Conservation (phyloP, 2,113 vertebrate genomes). For the Ptychochromis oligacanthus region DNA sequence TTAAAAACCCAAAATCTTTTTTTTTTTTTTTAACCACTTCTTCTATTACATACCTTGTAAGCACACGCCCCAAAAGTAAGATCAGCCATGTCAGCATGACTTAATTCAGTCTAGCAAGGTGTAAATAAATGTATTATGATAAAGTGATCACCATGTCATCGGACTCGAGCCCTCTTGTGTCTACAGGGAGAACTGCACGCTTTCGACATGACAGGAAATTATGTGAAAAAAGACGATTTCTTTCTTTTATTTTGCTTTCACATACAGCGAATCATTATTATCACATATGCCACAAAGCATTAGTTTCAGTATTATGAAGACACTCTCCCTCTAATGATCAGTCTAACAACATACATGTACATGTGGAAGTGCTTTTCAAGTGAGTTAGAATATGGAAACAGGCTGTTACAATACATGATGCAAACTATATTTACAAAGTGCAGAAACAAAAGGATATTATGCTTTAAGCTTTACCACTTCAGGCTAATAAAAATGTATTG, state of each 20-base stretch:
- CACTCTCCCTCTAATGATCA: slow-evolving; percentile 23
- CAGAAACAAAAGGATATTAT: slow-evolving; percentile 44
- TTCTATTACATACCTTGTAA: neutral
- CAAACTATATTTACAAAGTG: slow-evolving; percentile 54
- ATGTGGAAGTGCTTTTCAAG: slow-evolving; percentile 38
- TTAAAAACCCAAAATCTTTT: neutral
- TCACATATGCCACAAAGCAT: slow-evolving; percentile 47
- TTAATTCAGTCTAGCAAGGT: neutral
- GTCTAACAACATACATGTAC: slow-evolving; percentile 51
- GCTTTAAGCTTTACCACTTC: slow-evolving; percentile 14
- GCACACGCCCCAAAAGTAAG: neutral
- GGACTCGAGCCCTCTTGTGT: slow-evolving; percentile 56
- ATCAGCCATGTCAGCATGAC: neutral
- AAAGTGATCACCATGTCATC: slow-evolving; percentile 25
- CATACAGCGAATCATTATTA: slow-evolving; percentile 55
- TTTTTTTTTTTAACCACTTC: neutral
- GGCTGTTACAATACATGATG: slow-evolving; percentile 36
- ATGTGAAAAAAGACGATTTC: slow-evolving; percentile 21
- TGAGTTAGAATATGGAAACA: slow-evolving; percentile 37
- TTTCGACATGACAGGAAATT: neutral
- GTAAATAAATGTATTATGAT: slow-evolving; percentile 36
- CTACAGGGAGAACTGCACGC: slow-evolving; percentile 29
- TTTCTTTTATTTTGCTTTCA: slow-evolving; percentile 65
- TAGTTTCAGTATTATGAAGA: slow-evolving; percentile 10
- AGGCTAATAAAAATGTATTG: slow-evolving; percentile 23